A percentile compares a stretch with the other conserved stretches of the same genome.
These are phyloP conservation scores for Chrysotoxum bicinctum DNA, from an alignment of 2,888 invertebrate genomes.

Conservation along the genomic window DNA sequence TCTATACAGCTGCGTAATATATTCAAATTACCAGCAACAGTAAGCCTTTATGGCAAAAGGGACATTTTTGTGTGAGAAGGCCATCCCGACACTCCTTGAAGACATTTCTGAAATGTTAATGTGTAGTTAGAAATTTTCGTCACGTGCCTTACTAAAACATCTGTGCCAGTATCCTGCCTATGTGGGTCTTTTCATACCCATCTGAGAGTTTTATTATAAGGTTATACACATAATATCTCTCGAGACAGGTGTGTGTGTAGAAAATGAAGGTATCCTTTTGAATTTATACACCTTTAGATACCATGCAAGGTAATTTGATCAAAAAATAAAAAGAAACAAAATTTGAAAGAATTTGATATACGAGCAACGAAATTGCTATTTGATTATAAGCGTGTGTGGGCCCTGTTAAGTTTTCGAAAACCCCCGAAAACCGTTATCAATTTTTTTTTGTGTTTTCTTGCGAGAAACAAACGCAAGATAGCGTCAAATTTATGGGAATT, in stretches of 20 bases:
- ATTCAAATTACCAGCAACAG: background rate
- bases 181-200: background rate
- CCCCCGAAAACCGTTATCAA: conserved; percentile 4
- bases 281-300: background rate
- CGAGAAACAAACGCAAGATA: background rate
- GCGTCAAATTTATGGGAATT: conserved; percentile 1
- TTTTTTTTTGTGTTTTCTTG: conserved; percentile 1
- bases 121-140: conserved; percentile 59
- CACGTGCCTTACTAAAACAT: conserved; percentile 64
- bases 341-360: conserved; percentile 10
- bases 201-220: background rate
- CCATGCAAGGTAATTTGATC: conserved; percentile 8
- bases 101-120: conserved; percentile 47
- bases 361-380: conserved; percentile 18
- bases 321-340: background rate
- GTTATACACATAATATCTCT: background rate
- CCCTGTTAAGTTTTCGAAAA: background rate
- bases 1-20: background rate
- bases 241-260: conserved; percentile 7
- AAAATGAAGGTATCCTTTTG: conserved; percentile 11
- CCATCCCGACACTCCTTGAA: conserved; percentile 36
- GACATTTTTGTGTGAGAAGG: background rate
- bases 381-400: conserved; percentile 8
- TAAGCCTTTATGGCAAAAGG: background rate
- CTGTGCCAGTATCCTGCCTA: conserved; percentile 21